A percentile compares a stretch with the other conserved stretches of the same genome.
Conservation (phyloP, 2,797 vertebrate species). For the Phrynocephalus forsythii region DNA sequence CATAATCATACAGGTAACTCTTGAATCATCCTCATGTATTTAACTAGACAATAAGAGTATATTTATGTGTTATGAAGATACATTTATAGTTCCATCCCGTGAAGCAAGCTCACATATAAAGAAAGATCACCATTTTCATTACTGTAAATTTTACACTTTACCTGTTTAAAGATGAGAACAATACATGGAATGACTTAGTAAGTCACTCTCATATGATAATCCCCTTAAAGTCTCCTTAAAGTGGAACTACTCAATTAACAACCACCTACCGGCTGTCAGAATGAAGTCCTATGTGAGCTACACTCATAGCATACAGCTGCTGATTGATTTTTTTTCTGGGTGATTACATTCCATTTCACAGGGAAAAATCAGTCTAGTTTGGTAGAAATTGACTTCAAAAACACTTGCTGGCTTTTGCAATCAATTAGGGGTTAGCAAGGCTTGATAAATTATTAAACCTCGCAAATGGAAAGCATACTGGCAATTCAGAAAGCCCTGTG, state of each 20-base stretch:
- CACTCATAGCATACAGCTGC: neutral
- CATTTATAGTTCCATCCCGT: neutral
- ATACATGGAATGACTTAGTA: neutral
- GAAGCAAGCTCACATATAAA: conserved; percentile 7
- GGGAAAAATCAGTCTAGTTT: conserved; percentile 48
- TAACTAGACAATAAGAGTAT: neutral
- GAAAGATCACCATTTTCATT: conserved; percentile 18
- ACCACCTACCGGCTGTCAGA: conserved; percentile 38
- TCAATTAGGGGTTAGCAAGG: conserved; percentile 64
- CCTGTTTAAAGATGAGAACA: conserved; percentile 18
- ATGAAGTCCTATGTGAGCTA: conserved; percentile 44
- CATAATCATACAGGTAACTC: too few relatives aligned
- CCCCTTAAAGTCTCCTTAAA: conserved; percentile 5
- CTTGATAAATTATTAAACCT: conserved; percentile 70
- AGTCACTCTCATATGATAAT: conserved; percentile 3
- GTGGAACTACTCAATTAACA: conserved; percentile 8
- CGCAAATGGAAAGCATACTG: conserved; percentile 44
- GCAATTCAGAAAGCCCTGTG: neutral
- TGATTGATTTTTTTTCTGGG: conserved; percentile 52
- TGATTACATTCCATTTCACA: conserved; percentile 61
- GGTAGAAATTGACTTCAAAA: conserved; percentile 62
- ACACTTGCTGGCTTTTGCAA: conserved; percentile 61
- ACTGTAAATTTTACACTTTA: neutral
- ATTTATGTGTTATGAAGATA: neutral
- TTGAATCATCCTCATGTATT: neutral